Evolutionary conservation across 2,797 vertebrate species (phyloP).

Genomic region (Tauraco hartlaubi): DNA sequence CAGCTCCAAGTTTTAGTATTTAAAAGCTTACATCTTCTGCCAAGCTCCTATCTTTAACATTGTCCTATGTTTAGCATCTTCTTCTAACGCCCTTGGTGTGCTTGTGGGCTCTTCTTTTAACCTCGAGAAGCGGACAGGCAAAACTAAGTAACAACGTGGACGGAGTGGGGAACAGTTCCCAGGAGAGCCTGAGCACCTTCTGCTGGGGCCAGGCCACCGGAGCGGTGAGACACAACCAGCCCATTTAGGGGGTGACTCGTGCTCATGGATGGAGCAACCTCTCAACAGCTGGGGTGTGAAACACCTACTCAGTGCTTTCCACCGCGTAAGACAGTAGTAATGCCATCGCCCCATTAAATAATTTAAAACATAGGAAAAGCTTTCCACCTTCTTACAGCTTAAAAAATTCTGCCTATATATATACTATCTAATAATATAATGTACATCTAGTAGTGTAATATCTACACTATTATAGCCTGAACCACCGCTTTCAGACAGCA

Average conservation of each 20-base stretch:
- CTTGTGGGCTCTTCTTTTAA: neutral
- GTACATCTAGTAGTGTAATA: neutral
- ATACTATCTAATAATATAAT: neutral
- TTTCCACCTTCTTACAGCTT: neutral
- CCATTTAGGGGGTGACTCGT: rapidly evolving
- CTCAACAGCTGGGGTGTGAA: neutral
- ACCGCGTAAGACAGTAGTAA: neutral
- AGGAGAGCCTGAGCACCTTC: neutral
- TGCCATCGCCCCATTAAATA: neutral
- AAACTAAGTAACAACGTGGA: neutral
- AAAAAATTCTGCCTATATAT: neutral
- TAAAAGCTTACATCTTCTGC: neutral
- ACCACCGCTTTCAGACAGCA: neutral
- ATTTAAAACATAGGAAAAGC: neutral
- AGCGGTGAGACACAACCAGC: neutral
- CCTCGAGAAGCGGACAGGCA: rapidly evolving
- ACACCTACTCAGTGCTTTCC: rapidly evolving
- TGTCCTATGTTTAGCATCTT: neutral
- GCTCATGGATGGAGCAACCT: neutral
- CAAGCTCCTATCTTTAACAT: neutral
- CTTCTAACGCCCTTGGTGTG: neutral
- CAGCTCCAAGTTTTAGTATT: neutral
- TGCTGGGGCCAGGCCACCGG: neutral
- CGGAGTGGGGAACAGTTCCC: rapidly evolving
- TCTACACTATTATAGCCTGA: neutral